Conservation (phyloP, 2,113 vertebrate species). For the Leucopternis melanops region DNA sequence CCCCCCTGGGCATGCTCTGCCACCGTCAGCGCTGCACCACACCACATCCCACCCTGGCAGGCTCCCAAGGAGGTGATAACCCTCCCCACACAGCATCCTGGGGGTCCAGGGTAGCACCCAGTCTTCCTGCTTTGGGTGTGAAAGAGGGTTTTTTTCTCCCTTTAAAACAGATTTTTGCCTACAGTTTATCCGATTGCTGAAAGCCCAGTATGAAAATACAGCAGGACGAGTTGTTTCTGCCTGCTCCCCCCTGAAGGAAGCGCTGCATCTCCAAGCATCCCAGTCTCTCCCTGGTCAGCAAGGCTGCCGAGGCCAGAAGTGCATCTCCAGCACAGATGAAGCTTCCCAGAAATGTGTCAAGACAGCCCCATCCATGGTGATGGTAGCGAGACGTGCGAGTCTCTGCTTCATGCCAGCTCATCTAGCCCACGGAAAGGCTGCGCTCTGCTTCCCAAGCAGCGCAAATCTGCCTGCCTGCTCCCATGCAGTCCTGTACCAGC, state of each 20-base stretch:
- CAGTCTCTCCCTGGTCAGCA: rapidly evolving
- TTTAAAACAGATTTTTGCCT: not conserved
- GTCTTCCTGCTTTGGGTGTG: not conserved
- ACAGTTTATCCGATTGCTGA: not conserved
- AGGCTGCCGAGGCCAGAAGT: not conserved
- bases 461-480: not conserved
- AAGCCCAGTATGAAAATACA: not conserved
- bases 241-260: rapidly evolving
- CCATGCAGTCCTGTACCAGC: rapidly evolving
- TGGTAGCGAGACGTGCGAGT: rapidly evolving
- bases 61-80: not conserved
- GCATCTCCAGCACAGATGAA: not conserved
- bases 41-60: not conserved
- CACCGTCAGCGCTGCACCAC: rapidly evolving
- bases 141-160: not conserved
- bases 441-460: not conserved
- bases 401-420: rapidly evolving
- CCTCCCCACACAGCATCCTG: rapidly evolving
- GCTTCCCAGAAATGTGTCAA: not conserved
- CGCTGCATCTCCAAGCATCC: not conserved
- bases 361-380: rapidly evolving
- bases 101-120: not conserved
- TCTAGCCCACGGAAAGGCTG: not conserved
- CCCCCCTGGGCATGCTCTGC: not conserved
- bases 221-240: not conserved